Evolutionary conservation across 2,888 invertebrate genomes (phyloP), one percentile per base, ranked within the genome.

Genomic region (Brachypterus glaber): DNA sequence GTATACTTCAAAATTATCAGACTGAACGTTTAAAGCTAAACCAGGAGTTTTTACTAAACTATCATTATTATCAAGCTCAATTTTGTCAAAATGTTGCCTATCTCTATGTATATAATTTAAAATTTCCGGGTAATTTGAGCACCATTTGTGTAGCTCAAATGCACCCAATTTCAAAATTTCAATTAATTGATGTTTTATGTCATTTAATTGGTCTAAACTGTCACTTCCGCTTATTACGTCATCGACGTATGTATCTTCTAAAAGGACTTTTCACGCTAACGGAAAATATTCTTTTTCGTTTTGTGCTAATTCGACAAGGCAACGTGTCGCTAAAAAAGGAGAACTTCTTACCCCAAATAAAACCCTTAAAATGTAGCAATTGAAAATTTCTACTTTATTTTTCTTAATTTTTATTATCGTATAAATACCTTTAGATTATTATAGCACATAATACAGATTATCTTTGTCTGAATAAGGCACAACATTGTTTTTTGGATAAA

Each of bases 111-210:
- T n/a, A n/a, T n/a, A n/a, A n/a, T n/a, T n/a, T n/a, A n/a, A n/a
- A 30, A 30, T 9, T 30, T 14, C 4, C 9, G 3, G 4, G 3
- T 11, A 5, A 30, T 30, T 30, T 12, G 30, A 30, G 13, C 14
- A 13, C 30, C 30, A 30, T 30, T 30, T 30, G 13, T 15, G 30
- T 11, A 30, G n/a, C n/a, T 13, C 4, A 30, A 14, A 15, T 3
- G 15, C 30, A 11, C 30, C 30, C 16, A 14, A 14, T 5, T 15
- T n/a, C 4, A 30, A 16, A 4, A 26, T 9, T 3, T 30, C n/a
- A 15, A 5, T 13, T 30, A 30, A 13, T 30, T 30, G 14, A 13
- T 3, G 9, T 15, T 15, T 13, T 4, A 30, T 5, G 14, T 4
- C 5, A 14, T 5, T 4, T n/a, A 15, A 13, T 13, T 14, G 4